A percentile compares a stretch with the other conserved stretches of the same genome.
phyloP scores from a whole-genome alignment of 2,797 vertebrate genomes.

The Lagocephalus sceleratus region DNA sequence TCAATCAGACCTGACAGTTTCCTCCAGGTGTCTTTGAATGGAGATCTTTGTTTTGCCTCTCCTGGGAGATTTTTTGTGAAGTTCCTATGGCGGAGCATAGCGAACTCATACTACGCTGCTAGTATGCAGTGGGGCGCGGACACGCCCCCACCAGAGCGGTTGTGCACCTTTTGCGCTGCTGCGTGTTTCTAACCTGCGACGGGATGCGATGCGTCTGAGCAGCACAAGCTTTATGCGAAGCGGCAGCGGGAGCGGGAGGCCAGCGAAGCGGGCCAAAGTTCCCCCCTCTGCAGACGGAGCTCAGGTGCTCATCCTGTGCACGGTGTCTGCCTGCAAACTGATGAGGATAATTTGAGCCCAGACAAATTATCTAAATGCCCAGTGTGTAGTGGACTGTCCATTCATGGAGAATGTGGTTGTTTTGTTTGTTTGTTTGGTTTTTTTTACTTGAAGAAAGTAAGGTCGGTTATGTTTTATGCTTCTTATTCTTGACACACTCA shows the following conservation, averaged over 20 bases:
- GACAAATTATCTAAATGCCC: constrained; percentile 50
- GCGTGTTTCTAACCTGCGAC: constrained; percentile 36
- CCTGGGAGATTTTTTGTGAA: constrained; percentile 9
- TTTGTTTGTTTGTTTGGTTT: constrained; percentile 15
- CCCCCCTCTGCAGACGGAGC: constrained; percentile 25
- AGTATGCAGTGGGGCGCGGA: constrained; percentile 45
- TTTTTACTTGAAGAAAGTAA: constrained; percentile 16
- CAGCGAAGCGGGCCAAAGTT: constrained; percentile 4
- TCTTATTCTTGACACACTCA: neutral
- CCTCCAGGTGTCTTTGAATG: constrained; percentile 20
- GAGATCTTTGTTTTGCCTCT: constrained; percentile 24
- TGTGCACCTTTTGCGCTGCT: constrained; percentile 47
- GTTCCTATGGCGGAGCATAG: constrained; percentile 52
- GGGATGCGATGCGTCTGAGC: constrained; percentile 36
- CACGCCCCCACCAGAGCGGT: constrained; percentile 49
- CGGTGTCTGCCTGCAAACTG: constrained; percentile 32
- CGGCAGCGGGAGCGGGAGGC: constrained; percentile 6
- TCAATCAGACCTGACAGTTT: constrained; percentile 21
- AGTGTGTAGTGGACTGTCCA: constrained; percentile 21
- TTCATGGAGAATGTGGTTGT: constrained; percentile 11
- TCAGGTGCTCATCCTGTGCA: constrained; percentile 11
- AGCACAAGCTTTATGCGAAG: constrained; percentile 45
- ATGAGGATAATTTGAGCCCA: constrained; percentile 51
- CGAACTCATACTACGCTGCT: constrained; percentile 54
- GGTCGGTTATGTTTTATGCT: constrained; percentile 5